Base-by-base conservation (phyloP, 2,888 invertebrate species). In the Sclerodermus sp. region DNA sequence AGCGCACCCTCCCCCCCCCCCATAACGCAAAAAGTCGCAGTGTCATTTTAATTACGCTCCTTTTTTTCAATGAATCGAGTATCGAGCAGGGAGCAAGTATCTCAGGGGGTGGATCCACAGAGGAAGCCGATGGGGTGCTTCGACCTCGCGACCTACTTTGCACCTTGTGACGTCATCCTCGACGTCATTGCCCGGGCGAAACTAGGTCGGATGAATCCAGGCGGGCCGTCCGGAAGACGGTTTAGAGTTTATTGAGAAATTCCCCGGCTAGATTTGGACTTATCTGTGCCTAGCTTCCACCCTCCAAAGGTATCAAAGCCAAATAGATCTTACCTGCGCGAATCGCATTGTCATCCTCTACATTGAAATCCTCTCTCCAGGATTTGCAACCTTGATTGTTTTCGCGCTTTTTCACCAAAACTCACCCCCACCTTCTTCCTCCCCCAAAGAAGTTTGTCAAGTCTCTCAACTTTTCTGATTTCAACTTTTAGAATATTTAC, bases 131-230 rank as follows among this genome's bases (percentile, higher is more conserved):
- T 58, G 61, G 62, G 69, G 73, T 74, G 65, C 71, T 75, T 66
- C 65, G 72, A 74, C 75, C 74, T 49, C 68, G 53, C 71, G 74
- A 72, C 76, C 77, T 49, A 74, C 57, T 74, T 77, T 66, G 42
- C 62, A 45, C 61, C 64, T 57, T 51, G 68, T 77, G 77, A 77
- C 76, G 76, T 77, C 77, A 76, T 64, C 47, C 55, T 56, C 70
- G 70, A 76, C 77, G 76, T 76, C 76, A 77, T 76, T 74, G 78
- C 76, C 78, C 78, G 81, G 82, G 82, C 79, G 80, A 83, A 86
- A 84, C 79, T 86, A 80, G 85, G 85, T 84, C 85, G 82, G 80
- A 80, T 81, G 82, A 84, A 84, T 82, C 84, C 83, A 85, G 85
- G 82, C 67, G 66, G 57, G 61, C 82, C 82, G 80, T 34, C 83